Evolutionary conservation across 2,888 invertebrate species (phyloP), one percentile per base, ranked within the genome.

Genomic region (Drosophila pseudotakahashii): DNA sequence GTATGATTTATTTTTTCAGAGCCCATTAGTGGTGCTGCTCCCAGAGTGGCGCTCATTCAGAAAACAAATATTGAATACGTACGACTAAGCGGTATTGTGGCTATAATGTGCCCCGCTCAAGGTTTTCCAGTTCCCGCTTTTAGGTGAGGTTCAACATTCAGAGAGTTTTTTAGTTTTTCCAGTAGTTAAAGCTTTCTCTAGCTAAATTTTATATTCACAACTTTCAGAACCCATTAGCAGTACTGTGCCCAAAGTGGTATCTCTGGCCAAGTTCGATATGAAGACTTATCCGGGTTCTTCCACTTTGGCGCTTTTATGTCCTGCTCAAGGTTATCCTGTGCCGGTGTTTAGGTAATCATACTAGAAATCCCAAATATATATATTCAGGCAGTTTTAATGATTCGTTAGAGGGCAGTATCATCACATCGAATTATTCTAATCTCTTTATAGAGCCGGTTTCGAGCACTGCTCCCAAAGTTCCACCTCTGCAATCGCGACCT

Each of bases 1-100:
- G 1, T 19, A 1, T 9, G 16, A 34, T n/a, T 41, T 19, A 19
- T 37, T 32, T 45, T 58, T 90, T 23, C 93, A 95, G 95, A 95
- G 88, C 95, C 95, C 37, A 93, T 95, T 89, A 94, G 95, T 92
- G 95, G 94, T 85, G 94, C 94, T 59, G 94, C 94, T 84, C 95
- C 95, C 66, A 94, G 94, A 90, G 94, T 95, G 81, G 94, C 94
- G 14, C 92, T 93, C 85, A 94, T 83, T 70, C 85, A 89, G 57
- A 91, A 90, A 71, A 87, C 71, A 0, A 89, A 81, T 26, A 81
- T 91, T 14, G 90, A 89, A 64, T 85, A 86, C 70, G 89, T 88
- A 7, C 34, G 92, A 81, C 93, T 93, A 92, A 93, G 54, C 0
- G 73, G 79, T 0, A 89, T 80, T 0, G 81, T 92, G 42, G 87